phyloP scores from a whole-genome alignment of 2,797 vertebrate genomes.

The Telmatherina bonti region DNA sequence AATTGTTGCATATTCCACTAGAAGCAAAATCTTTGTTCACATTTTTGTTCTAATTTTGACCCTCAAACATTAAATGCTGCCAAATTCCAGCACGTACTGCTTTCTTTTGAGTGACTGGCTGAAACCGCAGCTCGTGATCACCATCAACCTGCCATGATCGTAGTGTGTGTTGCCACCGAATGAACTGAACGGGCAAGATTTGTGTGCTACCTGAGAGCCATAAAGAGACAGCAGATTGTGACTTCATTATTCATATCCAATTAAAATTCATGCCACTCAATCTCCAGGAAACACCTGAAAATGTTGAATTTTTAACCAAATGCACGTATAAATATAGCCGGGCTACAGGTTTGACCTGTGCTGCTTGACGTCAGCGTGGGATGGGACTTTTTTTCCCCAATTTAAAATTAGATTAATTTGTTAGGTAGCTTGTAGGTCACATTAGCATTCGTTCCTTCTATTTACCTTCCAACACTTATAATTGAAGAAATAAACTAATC shows the following conservation, averaged over 20 bases:
- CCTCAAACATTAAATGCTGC: not conserved
- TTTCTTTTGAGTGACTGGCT: not conserved
- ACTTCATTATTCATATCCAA: constrained; percentile 64
- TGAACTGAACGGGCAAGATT: constrained; percentile 14
- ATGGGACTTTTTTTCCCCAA: not conserved
- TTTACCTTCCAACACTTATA: not conserved
- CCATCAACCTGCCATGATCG: not conserved
- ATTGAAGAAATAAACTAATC: not conserved
- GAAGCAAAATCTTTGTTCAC: too few species aligned
- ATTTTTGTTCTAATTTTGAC: too few species aligned
- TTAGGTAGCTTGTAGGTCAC: not conserved
- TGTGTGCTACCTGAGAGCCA: constrained; percentile 22
- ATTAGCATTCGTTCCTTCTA: not conserved
- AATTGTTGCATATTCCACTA: too few species aligned
- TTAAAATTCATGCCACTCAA: constrained; percentile 64
- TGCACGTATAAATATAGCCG: constrained; percentile 50
- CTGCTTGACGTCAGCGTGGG: constrained; percentile 4
- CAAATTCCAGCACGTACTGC: not conserved
- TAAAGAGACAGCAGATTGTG: constrained; percentile 47
- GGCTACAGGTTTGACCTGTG: constrained; percentile 37
- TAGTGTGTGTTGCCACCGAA: not conserved
- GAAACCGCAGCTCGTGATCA: not conserved
- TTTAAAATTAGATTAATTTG: constrained; percentile 5
- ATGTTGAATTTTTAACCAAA: constrained; percentile 59
- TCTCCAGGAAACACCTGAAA: constrained; percentile 53